Evolutionary conservation across 2,113 vertebrate genomes (phyloP).

Genomic region (Antechinus flavipes): DNA sequence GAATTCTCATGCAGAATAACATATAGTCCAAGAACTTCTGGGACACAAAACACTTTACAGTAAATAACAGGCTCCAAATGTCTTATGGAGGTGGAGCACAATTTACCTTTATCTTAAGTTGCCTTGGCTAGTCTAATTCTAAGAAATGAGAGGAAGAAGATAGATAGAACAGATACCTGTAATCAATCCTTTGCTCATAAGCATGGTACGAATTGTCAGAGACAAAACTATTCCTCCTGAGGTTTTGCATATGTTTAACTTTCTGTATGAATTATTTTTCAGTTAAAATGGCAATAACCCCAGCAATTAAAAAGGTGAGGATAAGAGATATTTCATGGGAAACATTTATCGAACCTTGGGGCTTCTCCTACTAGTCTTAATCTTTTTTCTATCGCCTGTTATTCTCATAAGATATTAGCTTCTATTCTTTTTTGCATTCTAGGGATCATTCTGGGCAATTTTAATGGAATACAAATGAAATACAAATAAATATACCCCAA

Average conservation of each 20-base stretch:
- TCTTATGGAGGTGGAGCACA: background rate
- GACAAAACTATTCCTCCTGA: background rate
- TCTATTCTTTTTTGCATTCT: background rate
- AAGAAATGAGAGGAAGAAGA: background rate
- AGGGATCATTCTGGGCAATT: background rate
- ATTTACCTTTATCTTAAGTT: background rate
- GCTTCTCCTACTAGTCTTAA: background rate
- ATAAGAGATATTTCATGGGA: background rate
- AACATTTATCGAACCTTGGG: background rate
- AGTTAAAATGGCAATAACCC: background rate
- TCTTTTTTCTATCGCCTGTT: background rate
- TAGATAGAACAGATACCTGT: no score
- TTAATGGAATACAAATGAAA: background rate
- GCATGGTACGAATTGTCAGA: background rate
- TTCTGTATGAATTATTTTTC: background rate
- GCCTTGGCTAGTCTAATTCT: background rate
- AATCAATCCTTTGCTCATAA: background rate
- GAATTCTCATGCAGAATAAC: conserved; percentile 10
- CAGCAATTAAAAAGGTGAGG: background rate
- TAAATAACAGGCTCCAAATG: background rate
- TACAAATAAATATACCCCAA: background rate
- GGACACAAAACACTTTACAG: background rate
- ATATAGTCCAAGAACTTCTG: background rate
- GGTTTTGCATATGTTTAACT: background rate
- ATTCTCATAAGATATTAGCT: background rate